Evolutionary conservation across 2,113 vertebrate genomes (phyloP).

Genomic region (Cebus imitator): DNA sequence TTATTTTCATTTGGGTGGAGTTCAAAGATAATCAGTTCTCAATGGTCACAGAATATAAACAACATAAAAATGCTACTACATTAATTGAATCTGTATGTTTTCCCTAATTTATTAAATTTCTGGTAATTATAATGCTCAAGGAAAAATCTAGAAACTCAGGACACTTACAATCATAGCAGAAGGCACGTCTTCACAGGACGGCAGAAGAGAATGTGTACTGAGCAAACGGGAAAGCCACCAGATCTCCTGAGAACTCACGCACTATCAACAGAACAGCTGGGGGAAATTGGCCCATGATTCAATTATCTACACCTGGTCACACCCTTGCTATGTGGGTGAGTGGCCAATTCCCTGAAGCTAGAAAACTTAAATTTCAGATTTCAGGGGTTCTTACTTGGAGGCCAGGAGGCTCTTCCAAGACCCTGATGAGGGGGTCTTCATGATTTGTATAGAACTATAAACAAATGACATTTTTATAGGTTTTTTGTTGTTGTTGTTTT

Average conservation of each 20-base stretch:
- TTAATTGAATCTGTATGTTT: not conserved
- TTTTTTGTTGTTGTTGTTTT: not conserved
- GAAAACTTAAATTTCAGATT: not conserved
- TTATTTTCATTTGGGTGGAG: not conserved
- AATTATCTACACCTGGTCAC: no score
- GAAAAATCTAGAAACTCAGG: not conserved
- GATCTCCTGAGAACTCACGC: no score
- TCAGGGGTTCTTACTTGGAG: not conserved
- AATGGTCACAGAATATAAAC: not conserved
- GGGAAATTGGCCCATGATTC: no score
- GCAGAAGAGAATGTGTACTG: no score
- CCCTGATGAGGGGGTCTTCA: not conserved
- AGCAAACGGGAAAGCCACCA: no score
- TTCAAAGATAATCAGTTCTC: not conserved
- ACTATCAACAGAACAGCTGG: no score
- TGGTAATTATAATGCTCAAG: not conserved
- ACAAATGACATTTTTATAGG: not conserved
- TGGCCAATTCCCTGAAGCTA: not conserved
- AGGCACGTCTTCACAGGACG: no score
- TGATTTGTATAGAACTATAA: not conserved
- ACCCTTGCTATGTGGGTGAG: no score
- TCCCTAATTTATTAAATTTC: not conserved
- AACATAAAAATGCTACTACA: not conserved
- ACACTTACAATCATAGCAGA: no score
- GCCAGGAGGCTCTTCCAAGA: not conserved